Percentiles rank a stretch among this genome's conserved stretches.
These are phyloP conservation scores for Notechis scutatus DNA, from an alignment of 2,113 vertebrate genomes.

Conservation along the genomic window DNA sequence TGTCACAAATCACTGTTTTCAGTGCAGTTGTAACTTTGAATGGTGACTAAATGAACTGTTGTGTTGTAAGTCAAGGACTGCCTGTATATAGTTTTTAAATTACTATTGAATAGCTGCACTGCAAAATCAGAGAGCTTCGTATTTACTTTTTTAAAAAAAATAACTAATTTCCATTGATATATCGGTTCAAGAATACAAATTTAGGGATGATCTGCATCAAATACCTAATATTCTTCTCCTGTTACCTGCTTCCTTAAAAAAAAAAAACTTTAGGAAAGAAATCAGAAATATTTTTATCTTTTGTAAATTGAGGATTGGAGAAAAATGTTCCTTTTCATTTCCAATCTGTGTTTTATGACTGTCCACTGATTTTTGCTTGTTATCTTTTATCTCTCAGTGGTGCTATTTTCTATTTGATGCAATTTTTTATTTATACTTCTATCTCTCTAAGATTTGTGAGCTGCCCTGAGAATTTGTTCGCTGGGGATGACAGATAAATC, in stretches of 20 bases:
- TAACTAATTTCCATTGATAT: neutral
- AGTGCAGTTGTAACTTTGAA: too few species aligned
- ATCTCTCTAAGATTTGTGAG: neutral
- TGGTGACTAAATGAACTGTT: too few species aligned
- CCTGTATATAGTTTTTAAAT: too few species aligned
- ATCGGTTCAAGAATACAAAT: neutral
- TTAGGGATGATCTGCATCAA: neutral
- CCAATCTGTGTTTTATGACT: neutral
- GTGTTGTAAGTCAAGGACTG: too few species aligned
- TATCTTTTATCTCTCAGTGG: neutral
- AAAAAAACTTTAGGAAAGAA: neutral
- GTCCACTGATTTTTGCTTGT: neutral
- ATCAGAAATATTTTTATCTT: neutral
- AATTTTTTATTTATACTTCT: neutral
- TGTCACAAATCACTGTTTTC: too few species aligned
- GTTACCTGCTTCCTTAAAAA: neutral
- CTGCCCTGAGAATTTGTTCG: neutral
- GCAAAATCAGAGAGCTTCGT: neutral
- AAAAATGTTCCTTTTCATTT: neutral
- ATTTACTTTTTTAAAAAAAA: neutral
- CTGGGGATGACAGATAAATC: neutral
- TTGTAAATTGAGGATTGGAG: neutral
- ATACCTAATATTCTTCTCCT: neutral
- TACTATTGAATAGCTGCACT: neutral
- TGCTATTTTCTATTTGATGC: neutral